These are phyloP conservation scores for Pterophyllum scalare DNA, from an alignment of 2,113 vertebrate genomes.

Conservation along the genomic window DNA sequence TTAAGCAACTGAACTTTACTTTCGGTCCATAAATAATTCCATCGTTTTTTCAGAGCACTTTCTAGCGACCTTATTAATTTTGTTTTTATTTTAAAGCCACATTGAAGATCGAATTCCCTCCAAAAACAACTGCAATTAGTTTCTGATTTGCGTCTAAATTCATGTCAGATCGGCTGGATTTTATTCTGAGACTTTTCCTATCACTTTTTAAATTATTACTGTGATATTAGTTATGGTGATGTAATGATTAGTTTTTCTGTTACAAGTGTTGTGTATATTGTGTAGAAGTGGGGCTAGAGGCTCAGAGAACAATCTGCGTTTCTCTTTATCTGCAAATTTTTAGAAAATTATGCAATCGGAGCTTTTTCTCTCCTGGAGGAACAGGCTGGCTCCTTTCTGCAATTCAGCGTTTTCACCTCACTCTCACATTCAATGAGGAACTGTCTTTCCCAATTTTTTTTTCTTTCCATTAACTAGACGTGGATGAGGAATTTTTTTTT, in stretches of 20 bases:
- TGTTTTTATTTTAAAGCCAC: not conserved
- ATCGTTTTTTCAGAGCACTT: not conserved
- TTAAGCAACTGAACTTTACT: not conserved
- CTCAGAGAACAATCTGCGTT: not conserved
- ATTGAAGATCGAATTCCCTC: not conserved
- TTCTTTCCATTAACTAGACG: not conserved
- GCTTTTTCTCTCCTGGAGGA: not conserved
- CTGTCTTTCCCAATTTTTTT: not conserved
- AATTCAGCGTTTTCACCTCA: not conserved
- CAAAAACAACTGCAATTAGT: not conserved
- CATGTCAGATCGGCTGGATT: not conserved
- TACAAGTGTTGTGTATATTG: conserved; percentile 9
- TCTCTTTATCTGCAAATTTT: not conserved
- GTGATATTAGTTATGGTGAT: not conserved
- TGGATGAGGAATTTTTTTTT: not conserved
- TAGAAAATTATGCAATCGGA: conserved; percentile 1
- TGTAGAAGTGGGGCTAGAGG: not conserved
- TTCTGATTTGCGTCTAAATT: not conserved
- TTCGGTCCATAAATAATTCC: not conserved
- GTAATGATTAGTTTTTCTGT: conserved; percentile 35
- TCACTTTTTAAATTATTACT: not conserved
- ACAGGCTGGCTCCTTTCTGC: not conserved
- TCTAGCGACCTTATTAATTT: rapidly evolving
- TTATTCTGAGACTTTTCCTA: not conserved
- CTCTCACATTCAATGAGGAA: no score